Evolutionary conservation across 2,113 vertebrate genomes (phyloP).

Genomic region (Pseudorhombus dupliciocellatus): DNA sequence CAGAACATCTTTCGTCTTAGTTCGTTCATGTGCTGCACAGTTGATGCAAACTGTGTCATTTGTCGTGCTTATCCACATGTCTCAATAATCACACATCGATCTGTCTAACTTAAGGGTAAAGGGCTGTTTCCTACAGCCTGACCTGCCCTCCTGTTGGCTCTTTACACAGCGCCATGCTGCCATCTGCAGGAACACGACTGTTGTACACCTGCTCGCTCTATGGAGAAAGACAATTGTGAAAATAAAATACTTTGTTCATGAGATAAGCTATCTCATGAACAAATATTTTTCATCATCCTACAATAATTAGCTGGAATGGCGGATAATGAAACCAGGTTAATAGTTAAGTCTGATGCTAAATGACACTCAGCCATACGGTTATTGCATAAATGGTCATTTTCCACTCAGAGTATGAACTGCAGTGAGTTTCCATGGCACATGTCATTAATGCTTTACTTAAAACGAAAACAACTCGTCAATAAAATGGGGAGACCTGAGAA

Average conservation of each 20-base stretch:
- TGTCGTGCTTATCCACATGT: neutral
- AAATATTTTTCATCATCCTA: no score
- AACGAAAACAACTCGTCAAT: constrained; percentile 21
- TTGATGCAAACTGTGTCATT: neutral
- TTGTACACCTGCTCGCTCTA: neutral
- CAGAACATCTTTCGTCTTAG: constrained; percentile 20
- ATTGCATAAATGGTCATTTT: neutral
- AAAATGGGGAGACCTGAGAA: constrained; percentile 25
- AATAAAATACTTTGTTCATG: neutral
- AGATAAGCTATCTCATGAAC: no score
- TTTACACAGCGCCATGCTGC: constrained; percentile 21
- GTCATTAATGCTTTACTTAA: constrained; percentile 11
- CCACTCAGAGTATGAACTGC: neutral
- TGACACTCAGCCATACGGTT: no score
- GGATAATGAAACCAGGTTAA: no score
- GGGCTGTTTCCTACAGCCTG: neutral
- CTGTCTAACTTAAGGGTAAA: neutral
- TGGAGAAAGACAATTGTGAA: neutral
- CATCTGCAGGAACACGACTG: constrained; percentile 49
- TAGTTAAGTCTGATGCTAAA: no score
- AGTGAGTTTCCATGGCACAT: constrained; percentile 18
- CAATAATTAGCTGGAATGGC: no score
- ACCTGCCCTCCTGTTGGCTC: neutral
- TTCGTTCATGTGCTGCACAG: constrained; percentile 15
- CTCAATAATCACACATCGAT: neutral